Conservation (phyloP, 2,113 vertebrate species). For the Callocephalon fimbriatum region DNA sequence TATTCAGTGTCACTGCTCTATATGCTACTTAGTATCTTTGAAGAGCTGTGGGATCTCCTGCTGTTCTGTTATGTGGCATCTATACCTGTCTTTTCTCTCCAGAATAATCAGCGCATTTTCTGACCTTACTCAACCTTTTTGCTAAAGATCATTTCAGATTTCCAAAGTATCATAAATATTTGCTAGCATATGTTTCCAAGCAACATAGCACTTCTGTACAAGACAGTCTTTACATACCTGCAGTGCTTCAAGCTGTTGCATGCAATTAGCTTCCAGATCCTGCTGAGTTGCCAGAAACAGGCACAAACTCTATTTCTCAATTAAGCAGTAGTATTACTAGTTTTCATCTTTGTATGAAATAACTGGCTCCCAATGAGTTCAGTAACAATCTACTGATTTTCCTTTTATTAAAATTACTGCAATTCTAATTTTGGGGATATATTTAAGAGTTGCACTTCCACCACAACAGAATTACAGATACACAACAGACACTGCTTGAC, state of each 20-base stretch:
- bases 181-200: background rate
- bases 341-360: background rate
- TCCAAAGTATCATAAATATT: background rate
- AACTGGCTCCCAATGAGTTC: background rate
- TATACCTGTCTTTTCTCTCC: background rate
- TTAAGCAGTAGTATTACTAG: background rate
- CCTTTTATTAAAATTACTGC: background rate
- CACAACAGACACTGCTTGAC: background rate
- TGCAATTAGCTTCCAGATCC: background rate
- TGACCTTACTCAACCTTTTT: background rate
- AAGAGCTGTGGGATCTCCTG: background rate
- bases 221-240: constrained; percentile 2
- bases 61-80: background rate
- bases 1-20: background rate
- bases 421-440: background rate
- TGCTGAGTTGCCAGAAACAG: background rate
- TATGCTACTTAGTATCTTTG: background rate
- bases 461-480: background rate
- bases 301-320: background rate
- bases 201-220: background rate
- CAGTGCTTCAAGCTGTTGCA: background rate
- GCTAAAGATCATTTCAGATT: background rate
- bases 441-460: background rate
- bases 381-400: background rate
- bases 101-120: background rate